Evolutionary conservation across 2,113 vertebrate genomes (phyloP), one percentile per base, ranked within the genome.

Genomic region (Pristiophorus japonicus): DNA sequence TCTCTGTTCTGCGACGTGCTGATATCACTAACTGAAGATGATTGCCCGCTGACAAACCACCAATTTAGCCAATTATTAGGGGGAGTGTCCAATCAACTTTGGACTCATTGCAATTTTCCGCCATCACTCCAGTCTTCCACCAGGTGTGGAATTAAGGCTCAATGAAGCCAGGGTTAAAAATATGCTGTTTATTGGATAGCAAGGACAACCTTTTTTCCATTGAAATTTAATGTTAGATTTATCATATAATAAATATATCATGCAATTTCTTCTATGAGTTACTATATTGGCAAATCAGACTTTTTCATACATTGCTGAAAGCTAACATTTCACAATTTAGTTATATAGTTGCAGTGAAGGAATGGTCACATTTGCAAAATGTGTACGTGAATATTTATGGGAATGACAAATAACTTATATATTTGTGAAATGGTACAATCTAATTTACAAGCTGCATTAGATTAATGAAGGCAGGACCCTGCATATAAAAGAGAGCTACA

Each of bases 51-150:
- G 93, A 94, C 65, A 94, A 94, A 94, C 93, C 93, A 94, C 65
- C 66, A 70, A 94, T 67, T 94, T 94, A 94, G 45, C 93, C 93
- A 94, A 94, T 94, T 94, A 94, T 94, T 94, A 94, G 93, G 42
- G 66, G 93, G 65, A 20, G 66, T 70, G 93, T 94, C 93, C 93
- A 94, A 94, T 94, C 93, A 94, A 94, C 93, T 94, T 94, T 70
- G 88, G 88, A 94, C 66, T 51, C 38, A 70, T 94, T 70, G 66
- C 66, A 94, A 73, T 94, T 70, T 94, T 94, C 93, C 93, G 12
- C 63, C 10, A 94, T 67, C 63, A 30, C 93, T 94, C 30, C 45
- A 47, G 42, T 67, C 66, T 94, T 94, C 27, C 65, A 94, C 93
- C 66, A 66, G 65, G 42, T 94, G 93, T 94, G 93, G 93, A 70